Base-by-base conservation (phyloP, 1,140 invertebrate genomes). In the Lamellibrachia luymesi region DNA sequence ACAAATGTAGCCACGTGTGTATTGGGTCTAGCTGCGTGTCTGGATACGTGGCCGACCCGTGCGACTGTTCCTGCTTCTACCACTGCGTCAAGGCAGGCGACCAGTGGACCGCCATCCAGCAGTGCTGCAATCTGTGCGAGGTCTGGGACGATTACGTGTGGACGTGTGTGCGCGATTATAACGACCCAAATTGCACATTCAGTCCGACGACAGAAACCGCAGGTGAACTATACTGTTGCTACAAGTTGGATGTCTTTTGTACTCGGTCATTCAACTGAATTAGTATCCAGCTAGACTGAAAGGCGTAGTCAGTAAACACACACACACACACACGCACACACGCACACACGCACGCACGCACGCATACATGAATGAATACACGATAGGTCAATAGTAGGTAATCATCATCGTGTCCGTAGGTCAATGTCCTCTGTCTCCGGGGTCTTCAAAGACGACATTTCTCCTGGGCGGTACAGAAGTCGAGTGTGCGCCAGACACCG, bases 1-100 rank as follows among this genome's bases (percentile, higher is more conserved):
- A 80, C 13, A 17, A 6, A 22, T 80, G 64, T 22, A 80, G 64
- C 13, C 13, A 56, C 1, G 52, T 56, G 13, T 56, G 52, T 13
- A 0, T 7, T 56, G 13, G 6, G 52, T 56, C 52, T 56, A 22
- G 0, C 64, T 80, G 64, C 25, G 64, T 80, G 64, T 80, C 64
- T 10, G 64, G 64, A 17, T 80, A 22, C 17, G 64, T 80, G 8
- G 64, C 8, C 64, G 64, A 80, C 64, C 7, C 52, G 52, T 56
- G 90, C 49, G 90, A 90, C 49, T 27, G 90, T 90, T 90, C 90
- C 50, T 91, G 90, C 50, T 91, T 49, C 90, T 49, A 91, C 50
- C 49, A 91, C 90, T 49, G 90, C 38, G 38, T 91, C 10, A 91
- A 27, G 38, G 50, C 22, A 13, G 49, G 50, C 38, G 90, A 51